Evolutionary conservation across 2,113 vertebrate species (phyloP), one percentile per base, ranked within the genome.

Genomic region (Mastomys natalensis): DNA sequence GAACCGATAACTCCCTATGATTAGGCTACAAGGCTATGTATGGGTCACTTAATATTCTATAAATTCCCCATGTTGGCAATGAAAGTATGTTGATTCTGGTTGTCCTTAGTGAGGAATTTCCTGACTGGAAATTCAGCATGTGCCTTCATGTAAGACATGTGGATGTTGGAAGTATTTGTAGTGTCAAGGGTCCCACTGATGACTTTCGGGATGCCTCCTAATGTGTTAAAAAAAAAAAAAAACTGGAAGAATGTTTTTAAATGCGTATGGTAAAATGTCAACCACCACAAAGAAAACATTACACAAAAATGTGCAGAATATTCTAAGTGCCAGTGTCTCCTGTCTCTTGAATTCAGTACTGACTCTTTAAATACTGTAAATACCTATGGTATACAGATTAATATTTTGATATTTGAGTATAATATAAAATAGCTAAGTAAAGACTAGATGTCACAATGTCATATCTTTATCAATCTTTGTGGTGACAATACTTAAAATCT

Each of bases 311-410:
- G 24, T 62, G 3, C 26, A 64, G 82, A 45, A 58, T 34, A 13
- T 17, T 45, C 29, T 19, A 86, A 48, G 29, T 3, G 43, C 21
- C 62, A 48, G 1, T 19, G 4, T 87, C 51, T 80, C 34, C 4
- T 55, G 29, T 89, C 26, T 78, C n/a, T 40, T 87, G 37, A 82
- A 76, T 77, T 76, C 37, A 76, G 51, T 93, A 64, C 76, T 94
- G 45, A 10, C 22, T n/a, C 15, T 70, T 64, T n/a, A 76, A 68
- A 66, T 34, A 76, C 17, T 81, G 2, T 82, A 53, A 34, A 51
- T 31, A 34, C 19, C 82, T 74, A 62, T 37, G 19, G 0, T 43
- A 34, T 66, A 43, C 11, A 37, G 15, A 21, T 34, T 58, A 16
- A 51, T 68, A 82, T 70, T 80, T 70, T 45, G 40, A 37, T 77